A percentile compares a stretch with the other conserved stretches of the same genome.
Evolutionary conservation across 2,113 vertebrate species (phyloP).

Genomic region (Muntiacus muntjak): DNA sequence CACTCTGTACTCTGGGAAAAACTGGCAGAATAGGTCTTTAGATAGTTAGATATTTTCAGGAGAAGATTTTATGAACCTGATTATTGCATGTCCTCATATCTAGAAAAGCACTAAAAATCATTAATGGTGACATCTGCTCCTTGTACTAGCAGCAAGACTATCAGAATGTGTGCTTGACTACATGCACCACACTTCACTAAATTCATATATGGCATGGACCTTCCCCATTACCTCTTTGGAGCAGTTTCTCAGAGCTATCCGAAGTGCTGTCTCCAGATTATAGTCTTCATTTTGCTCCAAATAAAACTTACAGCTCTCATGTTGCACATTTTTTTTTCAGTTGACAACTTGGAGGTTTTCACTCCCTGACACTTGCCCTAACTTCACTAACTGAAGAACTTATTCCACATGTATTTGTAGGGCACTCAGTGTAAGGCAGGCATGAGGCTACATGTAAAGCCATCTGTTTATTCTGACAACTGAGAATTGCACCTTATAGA

Average conservation of each 20-base stretch:
- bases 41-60: not conserved
- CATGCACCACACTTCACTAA: fast-evolving
- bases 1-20: not conserved
- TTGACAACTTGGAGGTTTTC: not conserved
- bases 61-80: not conserved
- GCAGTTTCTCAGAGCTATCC: not conserved
- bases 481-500: not conserved
- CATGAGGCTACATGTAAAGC: not conserved
- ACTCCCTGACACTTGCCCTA: not conserved
- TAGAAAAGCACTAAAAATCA: not conserved
- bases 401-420: not conserved
- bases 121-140: not conserved
- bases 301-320: not conserved
- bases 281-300: not conserved
- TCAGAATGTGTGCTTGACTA: not conserved
- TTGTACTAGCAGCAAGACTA: not conserved
- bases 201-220: not conserved
- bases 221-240: not conserved
- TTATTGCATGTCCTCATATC: not conserved
- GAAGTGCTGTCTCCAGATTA: not conserved
- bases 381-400: not conserved
- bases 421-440: not conserved
- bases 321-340: not conserved
- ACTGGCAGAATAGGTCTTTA: not conserved
- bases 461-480: not conserved